Percentiles rank a stretch among this genome's conserved stretches.
These are phyloP conservation scores for Antheraea mylitta DNA, from an alignment of 1,140 invertebrate genomes.

Conservation along the genomic window DNA sequence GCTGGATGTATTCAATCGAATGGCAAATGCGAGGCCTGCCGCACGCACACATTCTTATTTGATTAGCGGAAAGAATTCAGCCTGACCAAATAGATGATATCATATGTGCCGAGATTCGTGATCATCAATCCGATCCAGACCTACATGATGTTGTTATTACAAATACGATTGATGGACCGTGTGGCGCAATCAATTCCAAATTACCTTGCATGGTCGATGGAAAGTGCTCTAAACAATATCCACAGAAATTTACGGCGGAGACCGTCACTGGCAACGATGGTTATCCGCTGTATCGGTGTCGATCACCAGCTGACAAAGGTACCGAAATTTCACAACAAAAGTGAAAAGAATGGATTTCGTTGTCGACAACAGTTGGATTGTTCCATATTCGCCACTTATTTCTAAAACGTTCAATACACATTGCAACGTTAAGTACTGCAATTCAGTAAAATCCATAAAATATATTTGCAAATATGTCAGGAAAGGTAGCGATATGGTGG, in stretches of 20 bases:
- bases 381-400: slow-evolving; percentile 4
- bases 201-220: not conserved
- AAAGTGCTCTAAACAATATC: not conserved
- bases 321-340: not conserved
- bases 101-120: too few species aligned
- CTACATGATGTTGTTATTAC: too few species aligned
- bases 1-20: too few species aligned
- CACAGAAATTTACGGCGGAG: not conserved
- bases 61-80: too few species aligned
- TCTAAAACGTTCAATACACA: slow-evolving; percentile 6
- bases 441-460: not conserved
- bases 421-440: slow-evolving; percentile 6
- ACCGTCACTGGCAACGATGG: not conserved
- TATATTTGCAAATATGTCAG: not conserved
- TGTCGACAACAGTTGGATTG: not conserved
- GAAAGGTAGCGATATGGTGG: not conserved
- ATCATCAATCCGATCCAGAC: too few species aligned
- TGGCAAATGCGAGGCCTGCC: too few species aligned
- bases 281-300: not conserved
- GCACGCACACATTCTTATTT: too few species aligned
- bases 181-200: not conserved
- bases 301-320: not conserved
- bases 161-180: too few species aligned
- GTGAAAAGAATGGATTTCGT: not conserved
- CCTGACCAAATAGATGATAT: too few species aligned